Percentiles rank a stretch among this genome's conserved stretches.
Conservation (phyloP, 2,888 invertebrate species). For the Laothoe populi region DNA sequence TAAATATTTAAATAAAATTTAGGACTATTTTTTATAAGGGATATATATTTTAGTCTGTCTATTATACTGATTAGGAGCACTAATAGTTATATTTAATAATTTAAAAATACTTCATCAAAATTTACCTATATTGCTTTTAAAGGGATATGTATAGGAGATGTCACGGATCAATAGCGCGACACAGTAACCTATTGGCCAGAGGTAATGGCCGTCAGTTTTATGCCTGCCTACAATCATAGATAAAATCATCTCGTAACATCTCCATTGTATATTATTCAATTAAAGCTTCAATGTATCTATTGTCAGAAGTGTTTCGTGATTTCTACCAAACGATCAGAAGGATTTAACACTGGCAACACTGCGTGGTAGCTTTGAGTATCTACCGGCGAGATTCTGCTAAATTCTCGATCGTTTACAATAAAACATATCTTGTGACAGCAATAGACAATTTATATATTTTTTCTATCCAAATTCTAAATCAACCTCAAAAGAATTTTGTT, state of each 20-base stretch:
- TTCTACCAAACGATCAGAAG: constrained; percentile 46
- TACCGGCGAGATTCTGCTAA: constrained; percentile 62
- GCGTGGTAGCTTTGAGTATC: constrained; percentile 62
- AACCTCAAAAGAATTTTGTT: neutral
- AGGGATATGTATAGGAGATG: constrained; percentile 9
- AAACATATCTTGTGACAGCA: neutral
- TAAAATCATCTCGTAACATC: constrained; percentile 27
- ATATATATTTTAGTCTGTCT: constrained; percentile 1
- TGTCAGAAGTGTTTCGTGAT: constrained; percentile 47
- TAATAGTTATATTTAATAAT: neutral
- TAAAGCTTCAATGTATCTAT: constrained; percentile 54
- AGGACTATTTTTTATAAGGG: too few relatives aligned
- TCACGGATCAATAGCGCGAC: constrained; percentile 6
- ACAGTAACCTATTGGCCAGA: neutral
- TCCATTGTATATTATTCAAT: constrained; percentile 31
- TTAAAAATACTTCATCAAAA: constrained; percentile 26
- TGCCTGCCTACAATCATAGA: neutral
- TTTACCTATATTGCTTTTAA: constrained; percentile 32
- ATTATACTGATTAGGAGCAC: constrained; percentile 1
- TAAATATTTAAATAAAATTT: neutral
- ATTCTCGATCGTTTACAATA: constrained; percentile 48
- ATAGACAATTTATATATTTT: neutral
- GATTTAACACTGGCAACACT: constrained; percentile 66
- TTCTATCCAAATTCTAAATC: neutral
- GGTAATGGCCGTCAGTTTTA: neutral